Conservation (phyloP, 2,113 vertebrate genomes). For the Lepus europaeus region DNA sequence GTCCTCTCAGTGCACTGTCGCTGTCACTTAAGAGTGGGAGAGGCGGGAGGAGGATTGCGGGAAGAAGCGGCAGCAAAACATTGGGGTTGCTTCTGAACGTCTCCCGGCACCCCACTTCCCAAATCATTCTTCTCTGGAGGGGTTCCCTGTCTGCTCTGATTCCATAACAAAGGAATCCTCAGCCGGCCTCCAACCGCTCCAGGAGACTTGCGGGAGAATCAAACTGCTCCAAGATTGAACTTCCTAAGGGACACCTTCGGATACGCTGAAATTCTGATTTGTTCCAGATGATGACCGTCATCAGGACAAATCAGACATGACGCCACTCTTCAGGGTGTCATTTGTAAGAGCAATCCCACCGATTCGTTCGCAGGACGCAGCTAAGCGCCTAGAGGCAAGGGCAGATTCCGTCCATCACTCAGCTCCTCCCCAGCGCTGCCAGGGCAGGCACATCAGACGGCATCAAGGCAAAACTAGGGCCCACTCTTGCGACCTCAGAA, state of each 20-base stretch:
- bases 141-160: not conserved
- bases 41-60: not conserved
- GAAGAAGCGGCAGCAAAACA: not conserved
- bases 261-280: conserved; percentile 49
- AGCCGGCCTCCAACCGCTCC: not conserved
- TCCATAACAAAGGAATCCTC: conserved; percentile 59
- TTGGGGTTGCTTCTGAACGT: not conserved
- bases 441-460: not conserved
- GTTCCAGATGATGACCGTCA: conserved; percentile 58
- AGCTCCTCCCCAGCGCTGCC: not conserved
- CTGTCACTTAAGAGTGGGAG: not conserved
- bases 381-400: not conserved
- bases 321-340: conserved; percentile 66
- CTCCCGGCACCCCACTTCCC: too few relatives aligned
- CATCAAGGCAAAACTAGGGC: not conserved
- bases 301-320: conserved; percentile 60
- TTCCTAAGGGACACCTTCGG: conserved; percentile 66
- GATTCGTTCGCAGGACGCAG: conserved; percentile 67
- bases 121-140: not conserved
- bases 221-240: conserved; percentile 57
- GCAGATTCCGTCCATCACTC: conserved; percentile 34
- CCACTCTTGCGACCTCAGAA: not conserved
- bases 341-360: not conserved
- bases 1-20: not conserved
- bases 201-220: not conserved